Percentiles rank a stretch among this genome's conserved stretches.
Evolutionary conservation across 2,888 invertebrate genomes (phyloP).

Genomic region (Cylloceria caligata): DNA sequence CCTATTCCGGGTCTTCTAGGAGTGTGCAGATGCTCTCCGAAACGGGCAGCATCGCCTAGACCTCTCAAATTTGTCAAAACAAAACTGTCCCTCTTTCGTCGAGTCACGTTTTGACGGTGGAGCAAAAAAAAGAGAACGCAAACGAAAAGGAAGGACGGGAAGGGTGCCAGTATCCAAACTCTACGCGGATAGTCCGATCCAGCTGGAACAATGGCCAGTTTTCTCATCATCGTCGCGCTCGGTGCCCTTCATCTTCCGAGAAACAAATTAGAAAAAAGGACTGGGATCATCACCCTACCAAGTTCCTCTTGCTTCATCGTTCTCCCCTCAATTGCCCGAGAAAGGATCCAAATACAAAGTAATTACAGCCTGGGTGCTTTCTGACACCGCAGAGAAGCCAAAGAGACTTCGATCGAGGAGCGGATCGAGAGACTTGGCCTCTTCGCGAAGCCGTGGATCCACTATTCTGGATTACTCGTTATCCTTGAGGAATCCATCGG

Average conservation of each 20-base stretch:
- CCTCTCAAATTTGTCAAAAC: conserved; percentile 81
- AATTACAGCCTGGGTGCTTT: conserved; percentile 74
- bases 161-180: conserved; percentile 42
- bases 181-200: conserved; percentile 48
- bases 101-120: conserved; percentile 79
- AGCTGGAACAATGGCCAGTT: conserved; percentile 57
- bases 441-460: conserved; percentile 71
- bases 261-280: conserved; percentile 65
- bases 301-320: conserved; percentile 20
- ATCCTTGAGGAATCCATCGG: conserved; percentile 78
- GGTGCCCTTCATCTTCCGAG: conserved; percentile 52
- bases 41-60: conserved; percentile 48
- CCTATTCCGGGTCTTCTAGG: background rate
- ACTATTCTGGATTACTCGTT: conserved; percentile 81
- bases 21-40: conserved; percentile 19
- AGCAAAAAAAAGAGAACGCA: conserved; percentile 27
- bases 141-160: conserved; percentile 34
- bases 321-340: conserved; percentile 47
- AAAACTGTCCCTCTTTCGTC: conserved; percentile 78
- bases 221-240: conserved; percentile 33
- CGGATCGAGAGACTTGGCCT: conserved; percentile 57
- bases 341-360: conserved; percentile 76
- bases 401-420: conserved; percentile 49
- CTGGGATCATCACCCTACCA: conserved; percentile 21
- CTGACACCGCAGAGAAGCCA: conserved; percentile 56